Percentiles rank a stretch among this genome's conserved stretches.
Conservation (phyloP, 2,888 invertebrate species). For the Melolontha melolontha region DNA sequence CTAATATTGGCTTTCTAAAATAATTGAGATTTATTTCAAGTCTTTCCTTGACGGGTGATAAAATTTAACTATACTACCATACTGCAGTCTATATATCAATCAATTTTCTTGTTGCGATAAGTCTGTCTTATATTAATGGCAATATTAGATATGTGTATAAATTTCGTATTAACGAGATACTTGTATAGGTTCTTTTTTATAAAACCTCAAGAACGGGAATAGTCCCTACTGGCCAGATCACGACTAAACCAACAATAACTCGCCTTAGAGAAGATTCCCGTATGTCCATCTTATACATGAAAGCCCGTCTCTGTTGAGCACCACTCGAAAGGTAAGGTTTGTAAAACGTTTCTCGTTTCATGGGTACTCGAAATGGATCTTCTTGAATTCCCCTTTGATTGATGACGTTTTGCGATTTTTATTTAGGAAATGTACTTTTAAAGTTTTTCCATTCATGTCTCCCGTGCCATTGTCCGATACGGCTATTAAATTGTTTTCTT, state of each 20-base stretch:
- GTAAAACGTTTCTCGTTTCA: constrained; percentile 47
- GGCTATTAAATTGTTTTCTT: constrained; percentile 26
- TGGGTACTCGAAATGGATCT: constrained; percentile 45
- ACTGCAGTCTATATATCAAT: too few relatives aligned
- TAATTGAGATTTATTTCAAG: too few relatives aligned
- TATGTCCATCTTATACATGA: constrained; percentile 37
- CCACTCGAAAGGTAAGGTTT: constrained; percentile 45
- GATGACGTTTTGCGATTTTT: constrained; percentile 34
- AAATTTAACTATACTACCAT: too few relatives aligned
- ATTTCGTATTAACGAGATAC: constrained; percentile 59
- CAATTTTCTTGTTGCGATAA: too few relatives aligned
- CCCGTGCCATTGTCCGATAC: constrained; percentile 20
- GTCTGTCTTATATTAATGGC: background rate
- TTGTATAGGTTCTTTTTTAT: constrained; percentile 57
- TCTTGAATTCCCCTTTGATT: constrained; percentile 43
- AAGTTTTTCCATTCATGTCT: constrained; percentile 30
- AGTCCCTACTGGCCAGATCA: constrained; percentile 43
- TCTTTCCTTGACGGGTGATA: too few relatives aligned
- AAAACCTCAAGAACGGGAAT: constrained; percentile 32
- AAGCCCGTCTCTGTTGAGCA: constrained; percentile 33
- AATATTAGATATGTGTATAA: background rate
- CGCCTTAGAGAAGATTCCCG: constrained; percentile 35
- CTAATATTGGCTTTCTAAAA: too few relatives aligned
- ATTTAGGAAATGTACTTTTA: constrained; percentile 33
- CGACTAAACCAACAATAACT: constrained; percentile 43